Evolutionary conservation across 2,797 vertebrate species (phyloP).

Genomic region (Acropternis orthonyx): DNA sequence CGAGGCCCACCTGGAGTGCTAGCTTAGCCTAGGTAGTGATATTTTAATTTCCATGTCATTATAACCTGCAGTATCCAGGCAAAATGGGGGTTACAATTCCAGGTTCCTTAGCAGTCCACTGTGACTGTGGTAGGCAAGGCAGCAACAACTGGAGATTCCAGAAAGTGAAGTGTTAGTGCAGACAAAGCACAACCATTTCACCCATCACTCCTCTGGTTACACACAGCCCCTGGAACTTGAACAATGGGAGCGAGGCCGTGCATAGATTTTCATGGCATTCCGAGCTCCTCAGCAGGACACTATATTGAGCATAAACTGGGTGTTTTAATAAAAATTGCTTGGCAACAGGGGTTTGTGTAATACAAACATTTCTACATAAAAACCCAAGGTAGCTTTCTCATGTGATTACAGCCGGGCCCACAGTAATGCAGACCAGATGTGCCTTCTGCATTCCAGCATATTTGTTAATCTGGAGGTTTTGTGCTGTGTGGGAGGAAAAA

Average conservation of each 20-base stretch:
- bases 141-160: not conserved
- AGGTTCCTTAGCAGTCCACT: not conserved
- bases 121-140: not conserved
- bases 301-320: conserved; percentile 45
- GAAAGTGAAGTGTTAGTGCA: not conserved
- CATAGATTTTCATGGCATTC: conserved; percentile 5
- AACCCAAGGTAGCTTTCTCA: conserved; percentile 71
- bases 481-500: not conserved
- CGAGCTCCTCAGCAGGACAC: conserved; percentile 43
- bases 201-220: not conserved
- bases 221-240: not conserved
- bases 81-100: not conserved
- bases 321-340: conserved; percentile 72
- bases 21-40: not conserved
- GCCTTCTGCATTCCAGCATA: conserved; percentile 69
- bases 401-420: conserved; percentile 54
- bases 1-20: not conserved
- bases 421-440: conserved; percentile 75
- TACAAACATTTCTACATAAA: conserved; percentile 72
- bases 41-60: not conserved
- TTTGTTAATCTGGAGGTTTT: conserved; percentile 58
- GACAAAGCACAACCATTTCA: not conserved
- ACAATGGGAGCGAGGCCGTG: not conserved
- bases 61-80: not conserved
- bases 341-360: conserved; percentile 69